Evolutionary conservation across 2,113 vertebrate species (phyloP), one percentile per base, ranked within the genome.

Genomic region (Mormyrus iriodes): DNA sequence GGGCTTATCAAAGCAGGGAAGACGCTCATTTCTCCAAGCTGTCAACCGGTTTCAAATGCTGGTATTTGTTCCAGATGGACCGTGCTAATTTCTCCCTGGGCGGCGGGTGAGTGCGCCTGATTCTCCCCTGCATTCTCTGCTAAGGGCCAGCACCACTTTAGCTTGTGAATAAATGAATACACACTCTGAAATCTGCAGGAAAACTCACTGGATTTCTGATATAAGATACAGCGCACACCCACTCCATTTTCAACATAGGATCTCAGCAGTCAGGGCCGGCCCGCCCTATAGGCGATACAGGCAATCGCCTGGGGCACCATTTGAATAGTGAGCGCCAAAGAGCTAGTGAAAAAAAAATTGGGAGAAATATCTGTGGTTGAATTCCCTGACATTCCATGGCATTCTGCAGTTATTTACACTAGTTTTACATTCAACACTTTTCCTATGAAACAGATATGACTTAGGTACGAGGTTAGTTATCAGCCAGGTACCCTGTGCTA

Each of bases 1-100:
- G 39, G 87, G 53, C 55, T 87, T 46, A 85, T 79, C 7, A 79
- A 52, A 90, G 87, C 27, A 73, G 42, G 76, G 73, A 85, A 44
- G 65, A 84, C 69, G 39, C 90, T 69, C 49, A 24, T 90, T 88
- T 85, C 53, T 39, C 83, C 51, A 55, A 27, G 44, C 79, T 13
- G 53, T 76, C 31, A 10, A 58, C 21, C 55, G 17, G 19, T 85
- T 83, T 44, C 35, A 39, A 51, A 87, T 42, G 58, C 19, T 27
- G 58, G 86, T 84, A 24, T 44, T 48, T 8, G 51, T 65, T 49
- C 24, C 39, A 19, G 3, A n/a, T 49, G 69, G 52, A 65, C 89
- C 10, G 6, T 46, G 19, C n/a, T 27, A 39, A 88, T 27, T 83
- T 85, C 82, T 85, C 53, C 82, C 21, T 49, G 61, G 52, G 31